These are phyloP conservation scores for Paralvinella palmiformis DNA, from an alignment of 1,140 invertebrate genomes.

Conservation along the genomic window DNA sequence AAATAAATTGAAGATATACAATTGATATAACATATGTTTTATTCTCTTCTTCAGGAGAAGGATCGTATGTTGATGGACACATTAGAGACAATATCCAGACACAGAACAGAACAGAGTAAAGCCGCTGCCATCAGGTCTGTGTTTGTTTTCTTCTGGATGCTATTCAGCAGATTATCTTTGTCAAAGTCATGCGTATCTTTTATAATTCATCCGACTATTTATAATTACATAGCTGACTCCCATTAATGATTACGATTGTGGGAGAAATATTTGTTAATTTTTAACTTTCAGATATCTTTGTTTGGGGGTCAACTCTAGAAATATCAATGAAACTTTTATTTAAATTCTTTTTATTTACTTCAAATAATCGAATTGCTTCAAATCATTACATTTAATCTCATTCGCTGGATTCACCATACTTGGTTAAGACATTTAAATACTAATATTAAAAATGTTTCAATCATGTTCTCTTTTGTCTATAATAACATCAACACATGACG, in stretches of 20 bases:
- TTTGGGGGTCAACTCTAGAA: no score
- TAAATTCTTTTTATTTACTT: no score
- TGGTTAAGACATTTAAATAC: no score
- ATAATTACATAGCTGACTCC: not conserved
- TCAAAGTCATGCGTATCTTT: not conserved
- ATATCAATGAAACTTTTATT: no score
- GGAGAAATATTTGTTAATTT: not conserved
- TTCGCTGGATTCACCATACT: no score
- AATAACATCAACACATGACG: no score
- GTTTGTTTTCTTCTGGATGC: not conserved
- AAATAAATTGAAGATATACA: not conserved
- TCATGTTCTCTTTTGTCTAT: no score
- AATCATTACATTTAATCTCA: no score
- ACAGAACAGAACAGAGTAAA: constrained; percentile 40
- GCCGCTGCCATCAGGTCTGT: constrained; percentile 36
- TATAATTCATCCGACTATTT: not conserved
- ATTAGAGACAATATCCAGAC: constrained; percentile 42
- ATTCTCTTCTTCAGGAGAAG: constrained; percentile 30
- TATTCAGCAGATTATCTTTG: not conserved
- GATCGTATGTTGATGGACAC: constrained; percentile 44
- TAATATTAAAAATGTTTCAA: no score
- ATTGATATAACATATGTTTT: not conserved
- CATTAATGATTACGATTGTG: not conserved
- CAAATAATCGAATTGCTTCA: no score
- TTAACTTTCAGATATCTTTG: not conserved